Conservation (phyloP, 1,140 invertebrate species). For the Vollenhovia emeryi region DNA sequence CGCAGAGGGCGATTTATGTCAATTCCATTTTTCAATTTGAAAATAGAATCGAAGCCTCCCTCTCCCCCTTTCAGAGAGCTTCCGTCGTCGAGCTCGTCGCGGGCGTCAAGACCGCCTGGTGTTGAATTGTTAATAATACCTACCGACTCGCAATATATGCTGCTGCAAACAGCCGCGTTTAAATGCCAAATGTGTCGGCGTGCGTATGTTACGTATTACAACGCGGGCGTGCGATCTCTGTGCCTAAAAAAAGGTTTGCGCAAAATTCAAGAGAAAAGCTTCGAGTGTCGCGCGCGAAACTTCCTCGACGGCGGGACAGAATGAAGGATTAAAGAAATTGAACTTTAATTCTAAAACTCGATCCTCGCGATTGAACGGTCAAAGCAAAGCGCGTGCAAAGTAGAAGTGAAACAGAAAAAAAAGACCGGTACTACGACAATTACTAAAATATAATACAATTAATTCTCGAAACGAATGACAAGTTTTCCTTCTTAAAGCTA, state of each 20-base stretch:
- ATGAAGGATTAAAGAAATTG: too few species aligned
- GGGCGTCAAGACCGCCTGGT: too few species aligned
- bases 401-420: not conserved
- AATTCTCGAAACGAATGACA: not conserved
- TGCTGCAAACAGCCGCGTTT: too few species aligned
- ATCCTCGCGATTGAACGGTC: not conserved
- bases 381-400: not conserved
- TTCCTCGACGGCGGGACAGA: not conserved
- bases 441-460: not conserved
- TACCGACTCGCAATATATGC: not conserved
- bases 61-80: too few species aligned
- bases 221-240: not conserved
- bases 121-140: constrained; percentile 16
- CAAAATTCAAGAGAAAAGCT: not conserved
- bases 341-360: not conserved
- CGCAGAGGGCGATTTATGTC: not conserved
- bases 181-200: not conserved
- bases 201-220: not conserved
- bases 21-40: not conserved
- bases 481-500: not conserved
- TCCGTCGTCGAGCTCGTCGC: not conserved
- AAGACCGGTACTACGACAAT: not conserved
- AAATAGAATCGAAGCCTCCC: too few species aligned
- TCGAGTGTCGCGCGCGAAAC: not conserved
- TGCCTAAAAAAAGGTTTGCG: too few species aligned